phyloP scores from a whole-genome alignment of 2,797 vertebrate genomes.

The Miichthys miiuy region DNA sequence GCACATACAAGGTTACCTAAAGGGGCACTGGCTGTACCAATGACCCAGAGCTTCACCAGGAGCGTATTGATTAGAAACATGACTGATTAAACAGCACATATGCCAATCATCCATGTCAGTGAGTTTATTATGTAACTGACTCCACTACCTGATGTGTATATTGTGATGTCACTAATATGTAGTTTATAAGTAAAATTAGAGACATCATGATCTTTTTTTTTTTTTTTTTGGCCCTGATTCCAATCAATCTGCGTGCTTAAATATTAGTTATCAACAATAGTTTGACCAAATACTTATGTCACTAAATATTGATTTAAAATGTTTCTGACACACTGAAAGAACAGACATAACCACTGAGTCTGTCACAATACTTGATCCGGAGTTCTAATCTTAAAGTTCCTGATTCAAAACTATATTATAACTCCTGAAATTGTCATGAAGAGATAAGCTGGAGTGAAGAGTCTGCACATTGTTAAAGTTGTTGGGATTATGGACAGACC shows the following conservation, averaged over 20 bases:
- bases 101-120: not conserved
- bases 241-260: too few relatives aligned
- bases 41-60: not conserved
- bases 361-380: not conserved
- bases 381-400: too few relatives aligned
- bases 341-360: not conserved
- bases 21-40: not conserved
- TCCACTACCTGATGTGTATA: not conserved
- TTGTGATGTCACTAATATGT: not conserved
- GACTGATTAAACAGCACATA: not conserved
- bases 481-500: too few relatives aligned
- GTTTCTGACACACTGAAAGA: not conserved
- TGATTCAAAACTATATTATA: not conserved
- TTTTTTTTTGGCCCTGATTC: not conserved
- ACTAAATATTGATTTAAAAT: not conserved
- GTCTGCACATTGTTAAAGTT: too few relatives aligned
- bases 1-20: not conserved
- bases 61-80: not conserved
- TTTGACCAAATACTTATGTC: not conserved
- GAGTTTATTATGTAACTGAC: not conserved
- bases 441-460: too few relatives aligned
- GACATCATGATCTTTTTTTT: too few relatives aligned
- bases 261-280: not conserved
- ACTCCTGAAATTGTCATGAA: too few relatives aligned
- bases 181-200: too few relatives aligned